Base-by-base conservation (phyloP, 2,797 vertebrate species). In the Parauchenoglanis punctatus region DNA sequence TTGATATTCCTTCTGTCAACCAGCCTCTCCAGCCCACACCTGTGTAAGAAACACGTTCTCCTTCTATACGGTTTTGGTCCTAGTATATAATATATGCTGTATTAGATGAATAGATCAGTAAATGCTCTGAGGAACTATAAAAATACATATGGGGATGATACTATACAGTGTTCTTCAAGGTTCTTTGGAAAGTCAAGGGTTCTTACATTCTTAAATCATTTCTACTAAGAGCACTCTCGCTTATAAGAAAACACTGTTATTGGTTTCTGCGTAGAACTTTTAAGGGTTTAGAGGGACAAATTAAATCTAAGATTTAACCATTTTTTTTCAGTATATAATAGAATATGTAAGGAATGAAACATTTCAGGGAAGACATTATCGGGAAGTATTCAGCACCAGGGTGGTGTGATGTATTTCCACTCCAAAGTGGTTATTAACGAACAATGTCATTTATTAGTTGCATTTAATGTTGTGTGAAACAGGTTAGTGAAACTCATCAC, bases 1-100 rank as follows among this genome's bases (percentile, higher is more conserved):
- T 97, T 0, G 98, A 99, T 61, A 0, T 99, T 25, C 96, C 97
- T 0, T 95, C 94, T 1, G 15, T 99, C 84, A 96, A 98, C 91
- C 92, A 90, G 59, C 90, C 92, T 0, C 44, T 95, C 0, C 17
- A 87, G 31, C 12, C 91, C 6, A 94, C 98, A 59, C 72, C 94
- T 0, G n/a, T 90, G 97, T 99, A 92, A 93, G 96, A 90, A 52
- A 4, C 10, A 28, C 17, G 12, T 63, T 12, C n/a, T 58, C 28
- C 54, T 35, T 68, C 7, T 31, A 46, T 28, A 56, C 1, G 7
- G 8, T 58, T 78, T 20, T 78, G 28, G 52, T 56, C 52, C 28
- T 35, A 25, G 52, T 56, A 40, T 58, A 40, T 70, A 15, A 68
- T 65, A 67, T 67, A 1, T 65, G 40, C 12, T n/a, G 40, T 5